Evolutionary conservation across 2,888 invertebrate genomes (phyloP), one percentile per base, ranked within the genome.

Genomic region (Ichneumon xanthorius): DNA sequence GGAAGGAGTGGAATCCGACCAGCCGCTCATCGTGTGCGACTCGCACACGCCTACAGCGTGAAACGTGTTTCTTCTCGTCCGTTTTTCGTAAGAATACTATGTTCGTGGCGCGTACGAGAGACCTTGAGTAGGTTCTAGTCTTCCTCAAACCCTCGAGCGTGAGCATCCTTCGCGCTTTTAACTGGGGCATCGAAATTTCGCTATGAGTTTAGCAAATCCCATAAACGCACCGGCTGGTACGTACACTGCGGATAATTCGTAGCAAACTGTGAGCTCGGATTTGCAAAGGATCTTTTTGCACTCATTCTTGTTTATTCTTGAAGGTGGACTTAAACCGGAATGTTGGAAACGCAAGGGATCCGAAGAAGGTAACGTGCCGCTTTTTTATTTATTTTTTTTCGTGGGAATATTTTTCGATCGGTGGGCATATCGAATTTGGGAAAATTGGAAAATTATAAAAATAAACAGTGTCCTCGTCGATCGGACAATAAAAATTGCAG

Each of bases 11-110:
- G 65, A 65, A 72, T 80, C 14, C 72, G 61, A 19, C 5, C 53
- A 40, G 33, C 16, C 72, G 26, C 30, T n/a, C 37, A 26, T 33
- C 50, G 61, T 26, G 61, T 61, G 61, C 61, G 30, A 22, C 26
- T 33, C 63, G 45, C 70, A 65, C 83, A 65, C 73, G 61, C 63
- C 37, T 22, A 48, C 40, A 53, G 48, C 48, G 55, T 68, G 33
- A 84, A 85, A 84, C 87, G 87, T 81, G 87, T 87, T 86, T 83
- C 82, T 79, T 68, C 88, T 80, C 78, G 88, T 85, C 73, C 82
- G 80, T 73, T 61, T 82, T 77, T 75, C 82, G 78, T 73, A 65
- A 58, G 73, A 75, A 71, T 82, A 85, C 85, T 85, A 85, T 84
- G 81, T 68, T 72, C 81, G 76, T 61, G 79, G 78, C 85, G 84